A percentile compares a stretch with the other conserved stretches of the same genome.
Evolutionary conservation across 2,113 vertebrate species (phyloP).

Genomic region (Pterocles orientalis): DNA sequence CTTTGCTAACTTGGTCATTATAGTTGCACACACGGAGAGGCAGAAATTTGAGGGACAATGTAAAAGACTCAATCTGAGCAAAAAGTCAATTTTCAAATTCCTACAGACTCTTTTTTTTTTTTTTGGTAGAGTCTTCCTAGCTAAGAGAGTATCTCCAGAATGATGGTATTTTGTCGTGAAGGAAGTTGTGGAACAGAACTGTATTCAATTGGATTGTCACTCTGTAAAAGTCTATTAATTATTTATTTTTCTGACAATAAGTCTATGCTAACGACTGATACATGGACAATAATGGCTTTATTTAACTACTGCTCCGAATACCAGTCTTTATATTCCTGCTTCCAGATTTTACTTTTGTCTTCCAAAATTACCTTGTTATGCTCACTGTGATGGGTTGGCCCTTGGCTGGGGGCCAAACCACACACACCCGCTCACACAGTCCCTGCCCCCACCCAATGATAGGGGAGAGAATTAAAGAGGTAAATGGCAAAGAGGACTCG

Average conservation of each 20-base stretch:
- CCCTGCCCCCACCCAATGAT: no score
- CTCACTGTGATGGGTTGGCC: no score
- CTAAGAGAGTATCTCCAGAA: not conserved
- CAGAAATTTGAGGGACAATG: not conserved
- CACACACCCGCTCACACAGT: no score
- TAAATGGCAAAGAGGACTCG: no score
- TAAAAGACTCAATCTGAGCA: not conserved
- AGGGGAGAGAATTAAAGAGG: no score
- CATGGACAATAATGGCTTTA: not conserved
- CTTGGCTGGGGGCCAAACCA: no score
- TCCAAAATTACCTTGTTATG: not conserved
- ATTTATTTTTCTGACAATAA: not conserved
- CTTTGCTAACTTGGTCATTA: not conserved
- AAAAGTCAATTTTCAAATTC: not conserved
- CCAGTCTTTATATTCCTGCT: not conserved
- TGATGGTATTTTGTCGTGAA: not conserved
- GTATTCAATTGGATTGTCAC: not conserved
- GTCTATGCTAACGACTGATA: not conserved
- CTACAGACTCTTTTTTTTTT: not conserved
- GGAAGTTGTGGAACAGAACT: not conserved
- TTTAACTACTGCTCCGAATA: not conserved
- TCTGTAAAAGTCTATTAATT: not conserved
- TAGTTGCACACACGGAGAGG: not conserved
- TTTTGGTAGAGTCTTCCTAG: not conserved
- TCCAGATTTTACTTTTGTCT: not conserved